Percentiles rank a stretch among this genome's conserved stretches.
Evolutionary conservation across 2,113 vertebrate genomes (phyloP).

Genomic region (Sigmodon hispidus): DNA sequence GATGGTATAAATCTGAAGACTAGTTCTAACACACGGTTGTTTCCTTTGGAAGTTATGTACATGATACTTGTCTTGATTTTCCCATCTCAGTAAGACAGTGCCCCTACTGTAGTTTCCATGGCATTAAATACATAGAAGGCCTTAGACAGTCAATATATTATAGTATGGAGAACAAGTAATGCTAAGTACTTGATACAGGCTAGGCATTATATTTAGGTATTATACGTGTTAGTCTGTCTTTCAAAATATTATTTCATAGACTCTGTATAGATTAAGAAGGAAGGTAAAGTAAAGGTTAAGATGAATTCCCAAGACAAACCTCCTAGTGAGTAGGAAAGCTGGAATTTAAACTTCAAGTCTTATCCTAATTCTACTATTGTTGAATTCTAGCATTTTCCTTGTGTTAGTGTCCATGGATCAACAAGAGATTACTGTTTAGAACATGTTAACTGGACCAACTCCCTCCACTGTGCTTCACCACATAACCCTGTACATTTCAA

Average conservation of each 20-base stretch:
- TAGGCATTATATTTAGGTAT: not conserved
- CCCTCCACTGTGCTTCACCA: not conserved
- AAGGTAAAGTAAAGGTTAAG: not conserved
- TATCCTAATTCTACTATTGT: not conserved
- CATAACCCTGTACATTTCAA: not conserved
- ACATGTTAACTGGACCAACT: not conserved
- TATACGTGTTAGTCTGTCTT: not conserved
- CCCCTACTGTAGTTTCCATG: not conserved
- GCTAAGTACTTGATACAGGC: not conserved
- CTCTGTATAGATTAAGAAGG: not conserved
- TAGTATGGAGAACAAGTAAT: not conserved
- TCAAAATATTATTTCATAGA: not conserved
- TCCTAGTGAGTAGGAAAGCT: not conserved
- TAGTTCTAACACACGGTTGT: not conserved
- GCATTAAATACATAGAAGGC: not conserved
- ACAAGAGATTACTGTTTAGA: not conserved
- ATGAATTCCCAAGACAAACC: not conserved
- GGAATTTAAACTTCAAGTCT: not conserved
- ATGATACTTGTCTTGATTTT: not conserved
- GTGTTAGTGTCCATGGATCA: not conserved
- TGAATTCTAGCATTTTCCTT: not conserved
- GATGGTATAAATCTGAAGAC: not conserved
- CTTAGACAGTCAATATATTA: not conserved
- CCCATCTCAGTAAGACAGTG: not conserved
- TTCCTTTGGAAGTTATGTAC: not conserved